phyloP scores from a whole-genome alignment of 2,888 invertebrate genomes.

The Drosophila vallismaia region DNA sequence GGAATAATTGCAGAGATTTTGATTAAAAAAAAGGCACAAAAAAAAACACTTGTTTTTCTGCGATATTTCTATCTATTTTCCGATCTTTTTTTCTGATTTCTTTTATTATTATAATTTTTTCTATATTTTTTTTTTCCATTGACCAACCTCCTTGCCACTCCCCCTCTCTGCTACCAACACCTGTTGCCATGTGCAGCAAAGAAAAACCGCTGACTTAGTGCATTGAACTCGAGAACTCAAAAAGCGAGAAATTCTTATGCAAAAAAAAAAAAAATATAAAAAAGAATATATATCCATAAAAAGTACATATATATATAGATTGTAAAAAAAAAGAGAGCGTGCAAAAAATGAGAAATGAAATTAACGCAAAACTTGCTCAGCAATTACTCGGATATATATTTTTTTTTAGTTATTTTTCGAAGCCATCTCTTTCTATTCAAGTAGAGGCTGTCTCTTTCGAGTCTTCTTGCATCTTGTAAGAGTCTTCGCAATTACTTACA shows the following conservation, averaged over 20 bases:
- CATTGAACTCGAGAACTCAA: conserved; percentile 71
- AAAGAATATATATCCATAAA: conserved; percentile 2
- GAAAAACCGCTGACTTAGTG: conserved; percentile 65
- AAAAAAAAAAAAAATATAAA: conserved; percentile 46
- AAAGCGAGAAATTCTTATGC: conserved; percentile 77
- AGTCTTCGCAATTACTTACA: conserved; percentile 68
- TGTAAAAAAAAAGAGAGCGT: conserved; percentile 17
- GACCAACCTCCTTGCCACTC: conserved; percentile 2
- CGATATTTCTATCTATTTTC: background rate
- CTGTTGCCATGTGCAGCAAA: conserved; percentile 38
- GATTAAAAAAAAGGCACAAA: too few species aligned
- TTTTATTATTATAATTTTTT: conserved; percentile 13
- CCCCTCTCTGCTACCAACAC: conserved; percentile 13
- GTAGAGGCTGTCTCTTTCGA: background rate
- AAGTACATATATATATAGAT: too few species aligned
- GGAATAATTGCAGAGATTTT: conserved; percentile 4
- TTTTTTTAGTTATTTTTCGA: background rate
- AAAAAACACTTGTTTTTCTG: conserved; percentile 14
- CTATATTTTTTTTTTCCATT: conserved; percentile 16
- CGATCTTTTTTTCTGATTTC: background rate
- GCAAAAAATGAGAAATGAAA: conserved; percentile 20
- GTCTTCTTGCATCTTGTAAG: conserved; percentile 12
- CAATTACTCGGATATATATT: conserved; percentile 49
- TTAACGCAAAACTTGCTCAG: conserved; percentile 63
- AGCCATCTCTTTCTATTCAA: background rate